phyloP scores from a whole-genome alignment of 2,888 invertebrate species.

The Actias luna region DNA sequence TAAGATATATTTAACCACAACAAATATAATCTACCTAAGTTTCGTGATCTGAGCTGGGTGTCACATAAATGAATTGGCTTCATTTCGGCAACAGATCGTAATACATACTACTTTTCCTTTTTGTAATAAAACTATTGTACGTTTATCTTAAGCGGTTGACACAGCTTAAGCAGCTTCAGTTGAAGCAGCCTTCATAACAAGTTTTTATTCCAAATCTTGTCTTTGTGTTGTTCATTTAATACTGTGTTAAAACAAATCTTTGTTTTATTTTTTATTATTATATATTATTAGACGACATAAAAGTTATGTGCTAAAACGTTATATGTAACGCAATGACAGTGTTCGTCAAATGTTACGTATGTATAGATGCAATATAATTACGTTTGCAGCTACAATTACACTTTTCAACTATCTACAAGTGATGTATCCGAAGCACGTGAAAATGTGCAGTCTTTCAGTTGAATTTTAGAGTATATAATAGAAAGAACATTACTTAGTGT shows the following conservation, averaged over 20 bases:
- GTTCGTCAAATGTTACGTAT: constrained; percentile 71
- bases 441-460: constrained; percentile 56
- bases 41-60: constrained; percentile 80
- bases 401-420: constrained; percentile 57
- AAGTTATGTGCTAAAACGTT: constrained; percentile 78
- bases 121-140: constrained; percentile 46
- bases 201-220: constrained; percentile 50
- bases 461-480: not conserved
- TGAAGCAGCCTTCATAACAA: constrained; percentile 67
- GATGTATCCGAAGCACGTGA: constrained; percentile 66
- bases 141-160: constrained; percentile 55
- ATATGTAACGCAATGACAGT: constrained; percentile 79
- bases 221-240: constrained; percentile 62
- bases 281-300: constrained; percentile 67
- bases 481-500: not conserved
- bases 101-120: constrained; percentile 54
- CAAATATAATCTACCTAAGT: constrained; percentile 30
- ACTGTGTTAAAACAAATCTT: constrained; percentile 45
- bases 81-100: constrained; percentile 82
- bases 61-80: constrained; percentile 72
- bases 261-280: constrained; percentile 64
- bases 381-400: constrained; percentile 54
- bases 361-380: constrained; percentile 61
- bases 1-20: constrained; percentile 14
- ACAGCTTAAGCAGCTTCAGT: too few species aligned